These are phyloP conservation scores for Elysia crispata DNA, from an alignment of 2,888 invertebrate species.

Conservation along the genomic window DNA sequence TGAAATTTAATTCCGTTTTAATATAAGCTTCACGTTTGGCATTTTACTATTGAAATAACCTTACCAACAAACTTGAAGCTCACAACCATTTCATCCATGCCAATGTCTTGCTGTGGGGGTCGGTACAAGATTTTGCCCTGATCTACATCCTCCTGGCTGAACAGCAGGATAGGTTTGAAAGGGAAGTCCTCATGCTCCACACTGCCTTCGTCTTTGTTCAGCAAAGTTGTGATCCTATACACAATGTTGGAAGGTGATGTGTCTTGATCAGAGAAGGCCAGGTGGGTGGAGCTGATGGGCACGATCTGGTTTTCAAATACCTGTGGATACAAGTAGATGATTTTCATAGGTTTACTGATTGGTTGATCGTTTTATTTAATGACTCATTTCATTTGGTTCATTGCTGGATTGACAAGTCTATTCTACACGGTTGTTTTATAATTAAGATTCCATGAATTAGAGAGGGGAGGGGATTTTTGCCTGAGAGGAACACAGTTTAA, in stretches of 20 bases:
- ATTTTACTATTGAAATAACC: slow-evolving; percentile 10
- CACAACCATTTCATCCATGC: slow-evolving; percentile 60
- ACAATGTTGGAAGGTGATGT: slow-evolving; percentile 58
- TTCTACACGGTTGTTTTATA: too few species aligned
- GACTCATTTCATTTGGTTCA: too few species aligned
- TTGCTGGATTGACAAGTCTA: too few species aligned
- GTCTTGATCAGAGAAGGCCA: slow-evolving; percentile 61
- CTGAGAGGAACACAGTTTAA: too few species aligned
- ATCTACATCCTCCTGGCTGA: slow-evolving; percentile 73
- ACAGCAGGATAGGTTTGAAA: slow-evolving; percentile 61
- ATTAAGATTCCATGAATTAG: too few species aligned
- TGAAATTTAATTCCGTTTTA: too few species aligned
- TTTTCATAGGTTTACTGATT: too few species aligned
- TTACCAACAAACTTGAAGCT: slow-evolving; percentile 69
- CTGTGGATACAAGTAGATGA: slow-evolving; percentile 50
- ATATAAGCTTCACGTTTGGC: too few species aligned
- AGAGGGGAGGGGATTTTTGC: too few species aligned
- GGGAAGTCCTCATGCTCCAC: slow-evolving; percentile 69
- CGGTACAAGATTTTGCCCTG: slow-evolving; percentile 71
- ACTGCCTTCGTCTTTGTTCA: slow-evolving; percentile 64
- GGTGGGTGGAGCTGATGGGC: slow-evolving; percentile 60
- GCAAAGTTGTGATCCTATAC: slow-evolving; percentile 62
- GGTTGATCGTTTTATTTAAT: too few species aligned
- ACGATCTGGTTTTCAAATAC: slow-evolving; percentile 69
- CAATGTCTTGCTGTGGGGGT: slow-evolving; percentile 66